Evolutionary conservation across 64 coral and sea anemone species (phyloP).

Genomic region (Actinia tenebrosa): DNA sequence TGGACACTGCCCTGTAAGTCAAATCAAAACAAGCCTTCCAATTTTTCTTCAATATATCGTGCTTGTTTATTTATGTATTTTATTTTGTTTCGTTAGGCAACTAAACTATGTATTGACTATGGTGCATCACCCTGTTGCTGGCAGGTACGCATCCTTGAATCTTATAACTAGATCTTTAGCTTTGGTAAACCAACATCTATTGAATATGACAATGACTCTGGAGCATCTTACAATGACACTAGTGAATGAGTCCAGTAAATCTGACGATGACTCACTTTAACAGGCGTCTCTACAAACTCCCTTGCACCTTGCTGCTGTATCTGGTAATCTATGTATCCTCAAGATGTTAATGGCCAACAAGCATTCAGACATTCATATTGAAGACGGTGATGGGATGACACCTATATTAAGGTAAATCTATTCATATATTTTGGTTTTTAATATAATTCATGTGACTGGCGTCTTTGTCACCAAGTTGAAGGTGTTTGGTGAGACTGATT

Average conservation of each 20-base stretch:
- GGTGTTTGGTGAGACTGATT: too few relatives aligned
- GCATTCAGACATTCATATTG: slow-evolving; percentile 26
- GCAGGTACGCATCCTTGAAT: background rate
- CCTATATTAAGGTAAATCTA: slow-evolving; percentile 13
- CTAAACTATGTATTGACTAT: background rate
- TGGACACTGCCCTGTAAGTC: slow-evolving; percentile 50
- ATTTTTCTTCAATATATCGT: background rate
- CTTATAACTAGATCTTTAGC: too few relatives aligned
- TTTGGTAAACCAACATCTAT: too few relatives aligned
- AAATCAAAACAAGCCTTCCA: background rate
- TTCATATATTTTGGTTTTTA: too few relatives aligned
- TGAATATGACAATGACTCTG: too few relatives aligned
- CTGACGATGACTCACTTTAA: too few relatives aligned
- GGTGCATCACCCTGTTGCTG: background rate
- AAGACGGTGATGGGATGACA: slow-evolving; percentile 54
- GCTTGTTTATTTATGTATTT: background rate
- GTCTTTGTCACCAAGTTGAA: too few relatives aligned
- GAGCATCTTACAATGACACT: too few relatives aligned
- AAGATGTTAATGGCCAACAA: slow-evolving; percentile 20
- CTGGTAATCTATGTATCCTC: slow-evolving; percentile 39
- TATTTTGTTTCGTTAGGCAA: background rate
- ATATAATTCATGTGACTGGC: too few relatives aligned
- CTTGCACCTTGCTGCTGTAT: slow-evolving; percentile 37
- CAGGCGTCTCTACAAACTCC: slow-evolving; percentile 27
- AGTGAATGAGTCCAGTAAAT: too few relatives aligned